Base-by-base conservation (phyloP, 2,888 invertebrate species). In the Amphipoea lucens region DNA sequence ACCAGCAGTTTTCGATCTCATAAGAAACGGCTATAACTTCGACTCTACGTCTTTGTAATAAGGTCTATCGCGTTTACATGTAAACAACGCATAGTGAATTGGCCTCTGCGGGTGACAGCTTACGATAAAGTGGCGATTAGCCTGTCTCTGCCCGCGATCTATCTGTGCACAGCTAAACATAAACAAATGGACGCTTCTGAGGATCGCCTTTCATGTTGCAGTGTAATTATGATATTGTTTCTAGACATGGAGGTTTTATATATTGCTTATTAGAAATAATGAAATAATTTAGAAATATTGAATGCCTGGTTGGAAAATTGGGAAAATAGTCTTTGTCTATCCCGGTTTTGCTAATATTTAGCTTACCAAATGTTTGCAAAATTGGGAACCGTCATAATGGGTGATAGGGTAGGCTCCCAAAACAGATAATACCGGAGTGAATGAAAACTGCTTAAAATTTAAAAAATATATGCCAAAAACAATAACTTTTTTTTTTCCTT, bases 91-190 rank as follows among this genome's bases (percentile, higher is more conserved):
- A 84, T 85, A 90, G 81, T 88, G 90, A 86, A 93, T 92, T 89
- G 93, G 89, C 83, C 83, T 85, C 93, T 95, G 95, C 85, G 85
- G 90, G 74, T 94, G 95, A 95, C 95, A 95, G 94, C 84, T 86
- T 62, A 90, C 94, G 95, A 95, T 95, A 92, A 92, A 94, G 95
- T 94, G 94, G 91, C 94, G 95, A 95, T 95, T 95, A 94, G 95
- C 95, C 95, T 91, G 93, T 93, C 94, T 93, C 95, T 92, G 95
- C 94, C 94, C 90, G 86, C 89, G 85, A 88, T 89, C 91, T 91
- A 90, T 84, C 82, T 78, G 74, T 69, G 83, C 82, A 79, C 84
- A 81, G 85, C 79, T 85, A 85, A 82, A 83, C 82, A 83, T 84
- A 88, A 84, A 88, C 88, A 87, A 87, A 89, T 83, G 87, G 82